Base-by-base conservation (phyloP, 2,113 vertebrate genomes). In the Anguilla rostrata region DNA sequence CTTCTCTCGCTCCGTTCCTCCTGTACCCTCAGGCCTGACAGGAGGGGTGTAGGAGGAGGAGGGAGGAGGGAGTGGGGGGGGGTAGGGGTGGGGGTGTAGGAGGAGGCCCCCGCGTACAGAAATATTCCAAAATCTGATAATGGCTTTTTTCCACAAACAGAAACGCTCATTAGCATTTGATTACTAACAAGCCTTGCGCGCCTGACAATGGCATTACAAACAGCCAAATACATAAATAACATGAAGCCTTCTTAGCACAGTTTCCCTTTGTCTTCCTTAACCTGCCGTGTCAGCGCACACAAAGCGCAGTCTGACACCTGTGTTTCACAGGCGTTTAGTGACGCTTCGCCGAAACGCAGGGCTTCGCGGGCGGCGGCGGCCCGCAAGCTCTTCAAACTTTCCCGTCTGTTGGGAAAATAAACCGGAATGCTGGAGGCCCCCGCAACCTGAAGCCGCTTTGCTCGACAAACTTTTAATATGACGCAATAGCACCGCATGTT, bases 231-330 rank as follows among this genome's bases (percentile, higher is more conserved):
- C 87, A 90, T 91, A 89, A 95, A 94, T 91, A 93, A 92, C 91
- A 94, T 91, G 89, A 94, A 94, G 93, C 90, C 82, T 84, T 92
- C 91, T 93, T 91, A 92, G 92, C 94, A 91, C 89, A 89, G 91
- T 88, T 91, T 91, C 60, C 34, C 1, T 94, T 94, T 94, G 94
- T 94, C 85, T 92, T 71, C 87, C 88, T 91, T 92, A 94, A 95
- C 91, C 91, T 91, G 91, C 91, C 93, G 90, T 92, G 93, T 93
- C 92, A 91, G 89, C 82, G 87, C 87, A 78, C 85, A 92, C 90
- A 93, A 93, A 92, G 60, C 75, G n/a, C 88, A 88, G 91, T 60
- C 84, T 87, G 78, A 80, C 91, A 94, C 91, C 91, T 93, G 94
- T 93, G 91, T 93, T 92, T 92, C 90, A 89, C 91, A 87, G 91